A percentile compares a stretch with the other conserved stretches of the same genome.
phyloP scores from a whole-genome alignment of 1,140 invertebrate genomes.

The Drosophila miranda region DNA sequence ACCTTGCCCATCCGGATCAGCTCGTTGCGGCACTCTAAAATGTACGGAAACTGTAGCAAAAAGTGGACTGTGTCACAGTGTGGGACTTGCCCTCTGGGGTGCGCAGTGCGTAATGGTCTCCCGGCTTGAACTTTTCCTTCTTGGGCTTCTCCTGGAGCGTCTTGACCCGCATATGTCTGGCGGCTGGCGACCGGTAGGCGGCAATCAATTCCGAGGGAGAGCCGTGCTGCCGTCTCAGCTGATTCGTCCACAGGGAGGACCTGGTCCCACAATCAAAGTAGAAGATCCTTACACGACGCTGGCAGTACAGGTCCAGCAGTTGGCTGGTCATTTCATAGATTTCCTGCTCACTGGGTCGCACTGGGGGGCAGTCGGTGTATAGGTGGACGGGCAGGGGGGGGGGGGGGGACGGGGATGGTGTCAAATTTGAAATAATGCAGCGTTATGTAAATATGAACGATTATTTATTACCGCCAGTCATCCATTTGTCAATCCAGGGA shows the following conservation, averaged over 20 bases:
- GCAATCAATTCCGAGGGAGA: constrained; percentile 68
- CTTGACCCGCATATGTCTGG: constrained; percentile 54
- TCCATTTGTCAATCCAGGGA: constrained; percentile 80
- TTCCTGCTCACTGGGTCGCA: constrained; percentile 62
- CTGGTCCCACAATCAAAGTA: constrained; percentile 63
- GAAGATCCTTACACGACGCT: constrained; percentile 69
- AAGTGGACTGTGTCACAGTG: too few species aligned
- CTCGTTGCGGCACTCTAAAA: constrained; percentile 72
- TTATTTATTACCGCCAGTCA: constrained; percentile 78
- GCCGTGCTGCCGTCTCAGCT: constrained; percentile 57
- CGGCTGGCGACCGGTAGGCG: constrained; percentile 54
- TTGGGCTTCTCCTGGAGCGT: constrained; percentile 34
- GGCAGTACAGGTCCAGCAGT: constrained; percentile 67
- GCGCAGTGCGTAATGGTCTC: constrained; percentile 72
- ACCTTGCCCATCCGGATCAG: constrained; percentile 71
- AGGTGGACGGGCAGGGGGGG: neutral
- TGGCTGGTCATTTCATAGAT: constrained; percentile 69
- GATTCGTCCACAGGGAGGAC: constrained; percentile 65
- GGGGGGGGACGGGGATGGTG: constrained; percentile 6
- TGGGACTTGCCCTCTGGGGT: constrained; percentile 64
- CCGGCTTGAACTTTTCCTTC: constrained; percentile 50
- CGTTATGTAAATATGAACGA: constrained; percentile 65
- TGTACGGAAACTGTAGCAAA: neutral
- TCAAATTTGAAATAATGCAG: constrained; percentile 73
- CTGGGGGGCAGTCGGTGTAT: constrained; percentile 19